Base-by-base conservation (phyloP, 2,113 vertebrate species). In the Corapipo altera region DNA sequence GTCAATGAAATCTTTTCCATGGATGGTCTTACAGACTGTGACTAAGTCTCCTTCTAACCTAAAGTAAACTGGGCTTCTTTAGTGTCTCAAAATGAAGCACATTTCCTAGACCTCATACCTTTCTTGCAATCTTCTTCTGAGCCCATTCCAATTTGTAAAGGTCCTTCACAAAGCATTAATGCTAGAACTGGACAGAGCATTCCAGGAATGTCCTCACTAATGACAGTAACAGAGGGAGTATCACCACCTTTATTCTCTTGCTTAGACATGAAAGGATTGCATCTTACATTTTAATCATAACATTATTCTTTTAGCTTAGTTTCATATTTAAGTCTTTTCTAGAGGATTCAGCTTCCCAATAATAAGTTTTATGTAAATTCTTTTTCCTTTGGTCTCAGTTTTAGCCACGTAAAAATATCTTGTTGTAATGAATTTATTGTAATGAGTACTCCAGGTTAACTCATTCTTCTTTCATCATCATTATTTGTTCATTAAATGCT, bases 201-300 rank as follows among this genome's bases (percentile, higher is more conserved):
- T 79, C 62, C 74, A 91, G 61, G 61, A 95, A 91, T 70, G 85
- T 33, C 82, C 37, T 88, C 37, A 28, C 43, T 94, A 89, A 88
- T 74, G 62, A 62, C 62, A 69, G 39, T 57, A 49, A 64, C 62
- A 94, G 89, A 55, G 65, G 72, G 51, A 89, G 12, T 35, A 85
- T 65, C 61, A 49, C 46, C 54, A 13, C 46, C 11, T 79, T 58
- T n/a, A 73, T 69, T 49, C 48, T 55, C 16, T 41, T 72, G 12
- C 46, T 88, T n/a, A 85, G 43, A 39, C 23, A 33, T 5, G 9
- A 91, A 94, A 80, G 35, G 24, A 69, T n/a, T 79, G 30, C 28
- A 52, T 54, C 30, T 83, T 46, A 30, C 11, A 55, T 77, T 85
- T 92, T 67, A 88, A 43, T 75, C 46, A 76, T 6, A 55, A 54